Percentiles rank a stretch among this genome's conserved stretches.
Conservation (phyloP, 2,113 vertebrate genomes). For the Syngnathus scovelli region DNA sequence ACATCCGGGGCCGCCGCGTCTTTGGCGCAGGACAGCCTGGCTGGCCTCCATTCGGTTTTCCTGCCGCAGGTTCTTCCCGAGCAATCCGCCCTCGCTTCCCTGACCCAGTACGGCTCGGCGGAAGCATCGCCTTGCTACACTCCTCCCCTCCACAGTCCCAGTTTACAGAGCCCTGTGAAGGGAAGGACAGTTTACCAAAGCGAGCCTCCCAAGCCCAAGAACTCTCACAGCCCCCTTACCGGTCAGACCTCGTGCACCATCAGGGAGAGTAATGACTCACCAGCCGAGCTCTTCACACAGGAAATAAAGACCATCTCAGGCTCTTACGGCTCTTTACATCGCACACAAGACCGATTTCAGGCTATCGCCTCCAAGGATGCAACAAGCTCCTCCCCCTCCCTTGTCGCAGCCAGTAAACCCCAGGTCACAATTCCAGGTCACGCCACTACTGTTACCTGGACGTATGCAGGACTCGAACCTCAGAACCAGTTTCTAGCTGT, state of each 20-base stretch:
- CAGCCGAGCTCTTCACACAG: slow-evolving; percentile 78
- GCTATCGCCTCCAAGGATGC: slow-evolving; percentile 68
- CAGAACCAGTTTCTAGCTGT: slow-evolving; percentile 42
- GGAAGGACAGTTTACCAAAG: slow-evolving; percentile 71
- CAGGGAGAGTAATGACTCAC: slow-evolving; percentile 63
- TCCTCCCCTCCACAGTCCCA: slow-evolving; percentile 76
- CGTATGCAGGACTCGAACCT: slow-evolving; percentile 79
- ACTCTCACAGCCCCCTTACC: slow-evolving; percentile 73
- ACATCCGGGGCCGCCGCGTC: slow-evolving; percentile 68
- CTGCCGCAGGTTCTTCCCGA: slow-evolving; percentile 75
- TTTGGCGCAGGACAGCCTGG: slow-evolving; percentile 71
- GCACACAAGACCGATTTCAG: slow-evolving; percentile 71
- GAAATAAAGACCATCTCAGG: slow-evolving; percentile 91
- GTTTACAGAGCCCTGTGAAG: slow-evolving; percentile 75
- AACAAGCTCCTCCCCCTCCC: slow-evolving; percentile 67
- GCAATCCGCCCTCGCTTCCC: slow-evolving; percentile 72
- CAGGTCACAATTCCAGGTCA: slow-evolving; percentile 73
- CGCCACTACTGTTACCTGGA: slow-evolving; percentile 77
- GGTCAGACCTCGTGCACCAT: slow-evolving; percentile 64
- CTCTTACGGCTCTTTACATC: slow-evolving; percentile 81
- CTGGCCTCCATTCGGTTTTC: slow-evolving; percentile 73
- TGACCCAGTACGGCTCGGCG: slow-evolving; percentile 70
- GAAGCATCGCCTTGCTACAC: slow-evolving; percentile 73
- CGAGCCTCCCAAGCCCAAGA: slow-evolving; percentile 60
- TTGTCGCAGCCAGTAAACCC: slow-evolving; percentile 72